phyloP scores from a whole-genome alignment of 2,797 vertebrate genomes.

The Pangasius sanitwongsei region DNA sequence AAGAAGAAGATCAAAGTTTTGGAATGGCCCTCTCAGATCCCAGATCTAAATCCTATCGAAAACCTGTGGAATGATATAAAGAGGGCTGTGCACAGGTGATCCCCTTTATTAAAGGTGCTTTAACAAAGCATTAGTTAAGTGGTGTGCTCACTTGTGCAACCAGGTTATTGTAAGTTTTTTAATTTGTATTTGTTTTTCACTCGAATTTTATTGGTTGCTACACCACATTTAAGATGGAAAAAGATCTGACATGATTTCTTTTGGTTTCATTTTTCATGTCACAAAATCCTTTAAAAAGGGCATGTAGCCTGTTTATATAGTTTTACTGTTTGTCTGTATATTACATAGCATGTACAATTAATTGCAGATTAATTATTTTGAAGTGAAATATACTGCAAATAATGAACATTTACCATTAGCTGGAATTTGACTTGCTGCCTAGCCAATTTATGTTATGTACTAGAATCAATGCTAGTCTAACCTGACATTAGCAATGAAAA shows the following conservation, averaged over 20 bases:
- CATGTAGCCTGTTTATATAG: not conserved
- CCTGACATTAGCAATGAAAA: not conserved
- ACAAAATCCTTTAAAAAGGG: no score
- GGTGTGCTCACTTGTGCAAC: no score
- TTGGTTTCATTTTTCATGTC: no score
- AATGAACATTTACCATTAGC: not conserved
- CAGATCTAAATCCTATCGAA: not conserved
- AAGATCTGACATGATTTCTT: no score
- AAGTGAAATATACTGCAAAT: not conserved
- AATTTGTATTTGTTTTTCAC: not conserved
- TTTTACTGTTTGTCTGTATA: not conserved
- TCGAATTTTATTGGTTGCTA: not conserved
- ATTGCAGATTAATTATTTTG: no score
- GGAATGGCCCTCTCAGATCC: not conserved
- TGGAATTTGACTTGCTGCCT: not conserved
- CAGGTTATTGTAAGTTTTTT: no score
- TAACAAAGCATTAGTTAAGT: no score
- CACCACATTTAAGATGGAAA: no score
- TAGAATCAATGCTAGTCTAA: not conserved
- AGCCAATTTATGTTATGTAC: not conserved
- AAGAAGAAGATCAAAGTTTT: not conserved
- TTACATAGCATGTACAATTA: not conserved
- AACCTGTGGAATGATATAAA: not conserved
- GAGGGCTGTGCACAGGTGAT: not conserved
- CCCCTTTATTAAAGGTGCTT: not conserved